Base-by-base conservation (phyloP, 2,113 vertebrate species). In the Caretta caretta region DNA sequence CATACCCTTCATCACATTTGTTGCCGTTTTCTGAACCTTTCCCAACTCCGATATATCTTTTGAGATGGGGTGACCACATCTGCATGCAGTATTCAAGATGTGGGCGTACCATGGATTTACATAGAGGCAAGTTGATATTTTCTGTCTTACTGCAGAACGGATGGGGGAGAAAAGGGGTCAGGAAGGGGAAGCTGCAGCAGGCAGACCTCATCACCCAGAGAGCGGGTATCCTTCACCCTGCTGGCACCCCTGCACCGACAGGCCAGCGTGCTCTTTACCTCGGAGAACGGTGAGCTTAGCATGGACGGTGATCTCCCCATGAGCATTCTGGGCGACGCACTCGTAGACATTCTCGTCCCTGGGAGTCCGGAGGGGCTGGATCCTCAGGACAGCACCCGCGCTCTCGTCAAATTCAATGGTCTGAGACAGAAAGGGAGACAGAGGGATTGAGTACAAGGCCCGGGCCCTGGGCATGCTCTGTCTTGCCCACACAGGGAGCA, bases 331-430 rank as follows among this genome's bases (percentile, higher is more conserved):
- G 13, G 99, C 99, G 62, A 99, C 99, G 0, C 99, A 99, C 88
- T 99, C 99, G 0, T 99, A 99, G 90, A 99, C 99, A 89, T 99
- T 99, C 98, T 99, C 99, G 1, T 99, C 99, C 4, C 99, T 98
- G 4, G 99, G 99, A 0, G 99, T 99, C 78, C 99, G 98, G 5
- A 99, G 99, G 2, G 99, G 99, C 98, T 99, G 99, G 98, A 99
- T 99, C 93, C 99, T 98, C 88, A 99, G 94, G 2, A 99, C 99
- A 0, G 99, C 99, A 1, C 99, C 99, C 0, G 99, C 99, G 1
- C 99, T 99, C 94, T 99, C 99, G 14, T 99, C 99, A 88, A 99
- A 99, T 89, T 99, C 99, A 7, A 99, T 99, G 1, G 99, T 99
- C 99, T 99, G 97, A 42, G 17, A 86, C 50, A 75, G 0, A 53